Evolutionary conservation across 2,113 vertebrate genomes (phyloP).

Genomic region (Cheirogaleus medius): DNA sequence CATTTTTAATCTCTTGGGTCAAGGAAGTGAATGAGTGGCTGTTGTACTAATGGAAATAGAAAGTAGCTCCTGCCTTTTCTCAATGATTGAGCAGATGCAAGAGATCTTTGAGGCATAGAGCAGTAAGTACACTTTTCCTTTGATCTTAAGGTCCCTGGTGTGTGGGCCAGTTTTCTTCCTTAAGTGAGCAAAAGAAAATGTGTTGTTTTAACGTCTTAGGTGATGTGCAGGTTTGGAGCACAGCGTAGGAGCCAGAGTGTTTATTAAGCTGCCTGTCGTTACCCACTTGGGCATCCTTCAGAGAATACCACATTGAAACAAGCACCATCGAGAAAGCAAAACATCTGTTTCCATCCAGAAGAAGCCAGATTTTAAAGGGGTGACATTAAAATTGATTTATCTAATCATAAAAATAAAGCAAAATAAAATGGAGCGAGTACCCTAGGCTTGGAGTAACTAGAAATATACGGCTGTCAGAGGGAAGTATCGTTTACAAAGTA

Average conservation of each 20-base stretch:
- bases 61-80: slow-evolving; percentile 11
- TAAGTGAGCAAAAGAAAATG: rapidly evolving
- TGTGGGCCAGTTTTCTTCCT: background rate
- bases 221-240: rapidly evolving
- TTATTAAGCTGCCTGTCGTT: background rate
- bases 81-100: rapidly evolving
- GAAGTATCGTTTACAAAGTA: background rate
- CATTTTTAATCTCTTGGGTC: slow-evolving; percentile 1
- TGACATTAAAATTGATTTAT: slow-evolving; percentile 38
- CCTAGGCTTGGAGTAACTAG: slow-evolving; percentile 40
- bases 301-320: background rate
- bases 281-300: background rate
- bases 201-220: background rate
- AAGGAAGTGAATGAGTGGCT: background rate
- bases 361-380: slow-evolving; percentile 40
- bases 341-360: slow-evolving; percentile 46
- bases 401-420: slow-evolving; percentile 61
- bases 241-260: rapidly evolving
- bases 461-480: background rate
- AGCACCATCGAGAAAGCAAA: background rate
- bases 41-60: slow-evolving; percentile 33
- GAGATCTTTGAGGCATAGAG: rapidly evolving
- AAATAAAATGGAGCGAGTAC: slow-evolving; percentile 30
- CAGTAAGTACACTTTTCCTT: rapidly evolving
- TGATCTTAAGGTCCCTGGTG: rapidly evolving